Base-by-base conservation (phyloP, 2,113 vertebrate species). In the Alligator sinensis region DNA sequence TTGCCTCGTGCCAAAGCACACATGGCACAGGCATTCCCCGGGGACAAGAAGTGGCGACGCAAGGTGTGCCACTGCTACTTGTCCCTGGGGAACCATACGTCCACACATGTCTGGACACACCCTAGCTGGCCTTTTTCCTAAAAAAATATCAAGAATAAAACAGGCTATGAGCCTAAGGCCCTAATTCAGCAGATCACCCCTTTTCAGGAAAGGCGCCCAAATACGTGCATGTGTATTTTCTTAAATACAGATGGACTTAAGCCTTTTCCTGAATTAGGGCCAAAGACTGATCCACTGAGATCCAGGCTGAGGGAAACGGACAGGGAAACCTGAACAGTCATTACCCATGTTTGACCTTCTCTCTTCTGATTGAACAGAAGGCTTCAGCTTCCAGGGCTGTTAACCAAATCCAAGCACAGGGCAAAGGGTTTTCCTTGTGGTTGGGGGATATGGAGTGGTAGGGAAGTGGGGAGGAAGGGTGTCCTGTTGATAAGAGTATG, bases 321-420 rank as follows among this genome's bases (percentile, higher is more conserved):
- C 1, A 58, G 34, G 6, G 55, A 86, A 81, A 14, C 13, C 34
- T 80, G 64, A 17, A 3, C 10, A 6, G 61, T 11, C 19, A 30
- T 30, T 68, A 0, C 28, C 75, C 77, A 75, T 12, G 25, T 58
- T 70, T 64, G 9, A 2, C 10, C 24, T 34, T 78, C 89, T 95
- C 82, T 81, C 88, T 74, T 84, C 79, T 63, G 28, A 25, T 84
- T 92, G 59, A 83, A 82, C 3, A 21, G 66, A 77, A 70, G 34
- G 17, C 80, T 68, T 54, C 57, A 2, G 2, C 62, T 87, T 77
- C 38, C 60, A 47, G 59, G 59, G n/a, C 21, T n/a, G 57, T 1
- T 76, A 38, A 54, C 72, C 28, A 59, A 24, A 72, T 60, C 63
- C 82, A 58, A 57, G 59, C 91, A 61, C 55, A 82, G 59, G 47